Percentiles rank a stretch among this genome's conserved stretches.
Evolutionary conservation across 2,888 invertebrate species (phyloP).

Genomic region (Nephrotoma guestfalica): DNA sequence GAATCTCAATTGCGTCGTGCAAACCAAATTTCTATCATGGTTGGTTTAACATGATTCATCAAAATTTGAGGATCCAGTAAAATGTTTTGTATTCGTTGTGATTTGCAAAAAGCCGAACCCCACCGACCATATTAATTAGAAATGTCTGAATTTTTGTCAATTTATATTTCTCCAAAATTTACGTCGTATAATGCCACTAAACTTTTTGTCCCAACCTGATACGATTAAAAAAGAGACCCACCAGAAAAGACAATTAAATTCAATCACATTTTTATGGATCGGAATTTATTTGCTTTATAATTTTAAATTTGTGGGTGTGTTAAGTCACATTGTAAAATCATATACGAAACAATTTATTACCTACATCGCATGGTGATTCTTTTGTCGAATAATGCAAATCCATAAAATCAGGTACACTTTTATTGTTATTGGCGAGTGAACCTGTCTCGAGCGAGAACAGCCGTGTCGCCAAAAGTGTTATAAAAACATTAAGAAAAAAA

Average conservation of each 20-base stretch:
- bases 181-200: too few species aligned
- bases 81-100: too few species aligned
- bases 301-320: not conserved
- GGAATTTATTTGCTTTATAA: not conserved
- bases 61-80: too few species aligned
- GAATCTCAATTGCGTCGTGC: too few species aligned
- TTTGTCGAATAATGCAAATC: not conserved
- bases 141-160: too few species aligned
- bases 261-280: not conserved
- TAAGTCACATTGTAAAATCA: not conserved
- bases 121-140: too few species aligned
- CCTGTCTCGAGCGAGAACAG: not conserved
- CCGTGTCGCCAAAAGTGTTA: not conserved
- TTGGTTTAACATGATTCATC: too few species aligned
- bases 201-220: not conserved
- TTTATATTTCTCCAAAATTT: too few species aligned
- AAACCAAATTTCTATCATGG: too few species aligned
- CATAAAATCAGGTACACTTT: not conserved
- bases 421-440: not conserved
- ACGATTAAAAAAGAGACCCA: not conserved
- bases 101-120: too few species aligned
- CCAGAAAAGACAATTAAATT: not conserved
- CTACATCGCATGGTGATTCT: not conserved
- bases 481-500: not conserved
- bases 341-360: not conserved